Evolutionary conservation across 2,888 invertebrate species (phyloP).

Genomic region (Criorhina ranunculi): DNA sequence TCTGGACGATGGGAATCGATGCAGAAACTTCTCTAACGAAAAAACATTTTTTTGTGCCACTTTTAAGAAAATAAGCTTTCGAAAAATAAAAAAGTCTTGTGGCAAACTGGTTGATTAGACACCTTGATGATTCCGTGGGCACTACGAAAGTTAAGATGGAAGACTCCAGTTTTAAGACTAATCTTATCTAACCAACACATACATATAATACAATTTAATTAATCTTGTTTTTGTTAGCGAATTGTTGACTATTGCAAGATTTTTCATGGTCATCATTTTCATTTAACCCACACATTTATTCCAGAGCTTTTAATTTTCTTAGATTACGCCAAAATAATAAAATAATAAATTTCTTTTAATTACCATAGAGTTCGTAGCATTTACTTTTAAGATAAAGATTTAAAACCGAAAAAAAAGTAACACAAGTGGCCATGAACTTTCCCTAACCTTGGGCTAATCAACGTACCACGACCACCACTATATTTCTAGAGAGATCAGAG

Average conservation of each 20-base stretch:
- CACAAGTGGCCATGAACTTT: conserved; percentile 31
- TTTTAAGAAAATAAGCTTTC: no score
- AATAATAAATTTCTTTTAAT: conserved; percentile 6
- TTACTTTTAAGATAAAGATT: conserved; percentile 34
- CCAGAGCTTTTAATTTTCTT: no score
- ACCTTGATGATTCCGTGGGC: no score
- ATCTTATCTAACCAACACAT: no score
- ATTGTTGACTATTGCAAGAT: conserved; percentile 3
- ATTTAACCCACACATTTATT: not conserved
- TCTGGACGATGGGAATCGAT: no score
- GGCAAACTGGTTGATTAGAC: no score
- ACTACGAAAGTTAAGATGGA: no score
- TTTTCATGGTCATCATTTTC: not conserved
- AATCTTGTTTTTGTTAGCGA: not conserved
- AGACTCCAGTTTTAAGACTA: no score
- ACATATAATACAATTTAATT: not conserved
- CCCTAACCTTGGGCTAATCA: conserved; percentile 41
- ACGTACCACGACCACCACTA: not conserved
- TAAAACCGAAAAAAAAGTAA: conserved; percentile 9
- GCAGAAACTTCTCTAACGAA: no score
- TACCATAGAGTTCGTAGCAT: conserved; percentile 17
- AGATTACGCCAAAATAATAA: not conserved
- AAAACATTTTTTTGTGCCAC: no score
- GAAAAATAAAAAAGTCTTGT: no score
- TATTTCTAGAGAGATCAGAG: not conserved